Conservation (phyloP, 2,113 vertebrate genomes). For the Rhadina sibilatrix region DNA sequence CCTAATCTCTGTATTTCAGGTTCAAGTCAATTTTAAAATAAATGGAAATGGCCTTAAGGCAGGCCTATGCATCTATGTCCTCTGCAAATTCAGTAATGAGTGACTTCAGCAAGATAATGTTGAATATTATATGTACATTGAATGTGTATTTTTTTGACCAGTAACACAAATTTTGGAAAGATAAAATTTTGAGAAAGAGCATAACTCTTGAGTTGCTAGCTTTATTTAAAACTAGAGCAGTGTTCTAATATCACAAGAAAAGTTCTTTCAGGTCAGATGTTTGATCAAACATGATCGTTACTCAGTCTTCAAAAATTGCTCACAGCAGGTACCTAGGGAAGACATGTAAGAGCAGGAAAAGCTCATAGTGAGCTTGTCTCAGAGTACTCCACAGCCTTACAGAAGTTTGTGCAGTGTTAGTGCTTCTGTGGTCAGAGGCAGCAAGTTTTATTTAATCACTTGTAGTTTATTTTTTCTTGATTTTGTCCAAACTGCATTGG, state of each 20-base stretch:
- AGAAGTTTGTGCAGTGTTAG: neutral
- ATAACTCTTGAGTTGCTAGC: neutral
- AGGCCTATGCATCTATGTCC: neutral
- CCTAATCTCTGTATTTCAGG: neutral
- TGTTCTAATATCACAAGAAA: neutral
- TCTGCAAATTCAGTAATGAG: neutral
- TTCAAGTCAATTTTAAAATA: neutral
- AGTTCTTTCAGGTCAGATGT: neutral
- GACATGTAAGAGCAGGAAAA: neutral
- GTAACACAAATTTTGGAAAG: neutral
- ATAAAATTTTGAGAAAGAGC: neutral
- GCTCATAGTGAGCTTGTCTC: neutral
- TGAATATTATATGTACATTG: neutral
- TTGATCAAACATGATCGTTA: neutral
- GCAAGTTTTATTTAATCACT: neutral
- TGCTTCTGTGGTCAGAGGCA: neutral
- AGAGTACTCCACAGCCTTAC: neutral
- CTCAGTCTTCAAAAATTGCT: neutral
- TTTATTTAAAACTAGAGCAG: neutral
- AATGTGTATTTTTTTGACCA: neutral
- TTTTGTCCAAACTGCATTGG: neutral
- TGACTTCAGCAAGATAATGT: neutral
- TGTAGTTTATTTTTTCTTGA: neutral
- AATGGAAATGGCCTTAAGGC: neutral
- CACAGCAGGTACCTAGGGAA: neutral